A percentile compares a stretch with the other conserved stretches of the same genome.
phyloP scores from a whole-genome alignment of 2,113 vertebrate genomes.

The Macquaria ambigua region DNA sequence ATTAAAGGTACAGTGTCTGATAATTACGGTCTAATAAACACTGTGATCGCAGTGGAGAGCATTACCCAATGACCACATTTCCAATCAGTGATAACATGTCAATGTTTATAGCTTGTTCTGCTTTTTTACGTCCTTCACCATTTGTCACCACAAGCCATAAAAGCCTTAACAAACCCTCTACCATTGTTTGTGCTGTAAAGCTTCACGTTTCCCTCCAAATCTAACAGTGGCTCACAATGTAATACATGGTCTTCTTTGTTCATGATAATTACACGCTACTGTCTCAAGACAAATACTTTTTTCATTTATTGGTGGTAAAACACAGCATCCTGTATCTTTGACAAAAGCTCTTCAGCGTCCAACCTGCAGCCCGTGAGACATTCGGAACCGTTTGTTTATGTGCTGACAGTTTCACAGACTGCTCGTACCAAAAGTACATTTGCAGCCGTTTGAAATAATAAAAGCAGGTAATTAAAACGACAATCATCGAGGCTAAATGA shows the following conservation, averaged over 20 bases:
- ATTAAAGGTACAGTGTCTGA: neutral
- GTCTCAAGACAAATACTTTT: no score
- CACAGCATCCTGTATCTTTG: neutral
- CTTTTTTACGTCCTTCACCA: no score
- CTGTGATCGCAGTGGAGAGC: no score
- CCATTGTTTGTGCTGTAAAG: no score
- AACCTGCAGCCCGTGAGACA: no score
- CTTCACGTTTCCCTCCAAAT: no score
- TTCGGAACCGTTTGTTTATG: neutral
- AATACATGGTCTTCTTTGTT: no score
- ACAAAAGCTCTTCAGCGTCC: neutral
- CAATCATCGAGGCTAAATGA: neutral
- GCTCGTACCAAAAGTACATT: neutral
- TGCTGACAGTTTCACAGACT: neutral
- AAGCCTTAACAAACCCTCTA: no score
- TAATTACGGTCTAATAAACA: neutral
- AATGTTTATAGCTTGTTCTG: no score
- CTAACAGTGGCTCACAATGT: no score
- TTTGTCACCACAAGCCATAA: neutral
- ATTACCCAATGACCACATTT: neutral
- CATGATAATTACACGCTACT: no score
- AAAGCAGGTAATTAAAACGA: conserved; percentile 16
- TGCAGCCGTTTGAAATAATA: neutral
- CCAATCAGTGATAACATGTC: neutral
- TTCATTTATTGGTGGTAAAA: neutral